Base-by-base conservation (phyloP, 2,113 vertebrate genomes). In the Desmodus rotundus region DNA sequence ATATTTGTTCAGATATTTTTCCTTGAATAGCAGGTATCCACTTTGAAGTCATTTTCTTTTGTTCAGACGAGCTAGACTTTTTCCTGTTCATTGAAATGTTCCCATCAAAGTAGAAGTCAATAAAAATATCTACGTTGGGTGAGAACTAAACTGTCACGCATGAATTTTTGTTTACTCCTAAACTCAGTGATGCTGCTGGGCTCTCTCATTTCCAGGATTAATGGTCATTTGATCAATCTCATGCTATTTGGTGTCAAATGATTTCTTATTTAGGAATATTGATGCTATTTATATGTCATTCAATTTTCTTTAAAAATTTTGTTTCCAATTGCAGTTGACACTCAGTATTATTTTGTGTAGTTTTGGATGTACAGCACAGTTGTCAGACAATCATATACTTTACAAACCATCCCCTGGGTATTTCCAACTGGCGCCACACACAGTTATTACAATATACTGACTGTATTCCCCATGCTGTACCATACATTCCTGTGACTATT, bases 181-280 rank as follows among this genome's bases (percentile, higher is more conserved):
- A 58, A 95, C 84, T 95, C 82, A 95, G 80, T 98, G 90, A 97
- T 97, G 98, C 70, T 76, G 19, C 87, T 85, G 91, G 86, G 78
- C 93, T 97, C 82, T 97, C 81, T 98, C 89, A 95, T 89, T 98
- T 97, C 92, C 89, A 97, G 87, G 97, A 97, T 97, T 97, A 97
- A 93, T 41, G 14, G 41, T 24, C 36, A 93, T 3, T 26, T 70
- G 87, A 45, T 78, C 52, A 82, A 24, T 73, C 95, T 87, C 65
- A 78, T 88, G 80, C 31, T 38, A 67, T 76, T n/a, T 7, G 20
- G 36, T 45, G 4, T 89, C 89, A 93, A 78, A 45, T 56, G 33
- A 56, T 50, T 90, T 82, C 52, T 82, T 72, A 72, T 76, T 96
- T 68, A 67, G 67, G 61, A 88, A 92, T 67, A 26, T 61, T 15